These are phyloP conservation scores for Lutjanus argentimaculatus DNA, from an alignment of 2,797 vertebrate species.

Conservation along the genomic window DNA sequence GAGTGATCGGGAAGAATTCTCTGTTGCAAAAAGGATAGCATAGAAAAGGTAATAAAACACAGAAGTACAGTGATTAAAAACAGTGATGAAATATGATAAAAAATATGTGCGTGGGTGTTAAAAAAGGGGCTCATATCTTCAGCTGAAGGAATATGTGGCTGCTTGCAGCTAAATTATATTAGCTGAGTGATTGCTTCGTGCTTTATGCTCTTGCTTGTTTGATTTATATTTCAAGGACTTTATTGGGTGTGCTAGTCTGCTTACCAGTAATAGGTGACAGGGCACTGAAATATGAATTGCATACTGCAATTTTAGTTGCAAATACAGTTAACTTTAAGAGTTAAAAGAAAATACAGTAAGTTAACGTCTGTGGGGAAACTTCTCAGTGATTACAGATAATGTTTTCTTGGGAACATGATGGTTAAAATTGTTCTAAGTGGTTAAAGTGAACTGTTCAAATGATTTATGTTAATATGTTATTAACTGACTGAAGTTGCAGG, in stretches of 20 bases:
- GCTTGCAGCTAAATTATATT: constrained; percentile 49
- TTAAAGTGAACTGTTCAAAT: constrained; percentile 14
- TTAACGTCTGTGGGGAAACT: constrained; percentile 18
- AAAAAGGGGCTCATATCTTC: constrained; percentile 8
- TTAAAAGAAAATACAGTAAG: constrained; percentile 16
- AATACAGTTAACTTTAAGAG: constrained; percentile 20
- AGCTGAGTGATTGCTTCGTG: constrained; percentile 52
- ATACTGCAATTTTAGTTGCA: constrained; percentile 35
- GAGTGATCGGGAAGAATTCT: constrained; percentile 22
- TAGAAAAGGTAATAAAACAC: constrained; percentile 15
- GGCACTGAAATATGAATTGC: constrained; percentile 15
- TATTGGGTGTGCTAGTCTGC: constrained; percentile 30
- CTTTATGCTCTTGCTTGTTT: constrained; percentile 59
- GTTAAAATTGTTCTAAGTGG: background rate
- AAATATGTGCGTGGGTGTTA: constrained; percentile 22
- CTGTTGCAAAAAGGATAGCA: constrained; percentile 7
- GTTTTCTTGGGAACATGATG: constrained; percentile 18
- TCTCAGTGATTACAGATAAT: constrained; percentile 12
- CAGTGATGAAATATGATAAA: constrained; percentile 26
- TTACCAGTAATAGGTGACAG: constrained; percentile 16
- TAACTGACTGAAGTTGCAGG: constrained; percentile 11
- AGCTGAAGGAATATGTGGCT: constrained; percentile 46
- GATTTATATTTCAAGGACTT: constrained; percentile 56
- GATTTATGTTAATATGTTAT: constrained; percentile 16
- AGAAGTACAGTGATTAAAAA: constrained; percentile 21